Conservation (phyloP, 2,888 invertebrate genomes). For the Idaea straminata region DNA sequence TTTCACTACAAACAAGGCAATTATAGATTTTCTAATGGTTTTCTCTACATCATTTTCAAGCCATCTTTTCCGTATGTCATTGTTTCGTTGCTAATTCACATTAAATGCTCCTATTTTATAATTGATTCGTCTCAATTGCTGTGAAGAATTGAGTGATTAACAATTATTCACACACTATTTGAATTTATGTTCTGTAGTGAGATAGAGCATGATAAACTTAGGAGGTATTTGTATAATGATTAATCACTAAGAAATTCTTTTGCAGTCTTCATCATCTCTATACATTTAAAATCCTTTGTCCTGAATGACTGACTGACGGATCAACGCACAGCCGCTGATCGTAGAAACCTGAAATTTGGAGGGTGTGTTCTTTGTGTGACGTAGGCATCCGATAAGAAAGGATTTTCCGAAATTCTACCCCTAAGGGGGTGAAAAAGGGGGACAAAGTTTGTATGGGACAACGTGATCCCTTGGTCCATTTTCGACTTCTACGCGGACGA, state of each 20-base stretch:
- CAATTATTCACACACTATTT: conserved; percentile 20
- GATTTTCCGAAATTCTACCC: too few species aligned
- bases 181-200: conserved; percentile 12
- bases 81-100: conserved; percentile 21
- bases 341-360: too few species aligned
- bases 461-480: too few species aligned
- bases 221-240: background rate
- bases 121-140: conserved; percentile 22
- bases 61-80: conserved; percentile 18
- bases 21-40: conserved; percentile 21
- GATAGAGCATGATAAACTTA: background rate
- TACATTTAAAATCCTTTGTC: too few species aligned
- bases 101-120: conserved; percentile 22
- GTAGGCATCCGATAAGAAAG: too few species aligned
- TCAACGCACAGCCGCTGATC: too few species aligned
- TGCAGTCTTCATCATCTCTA: background rate
- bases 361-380: too few species aligned
- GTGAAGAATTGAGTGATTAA: conserved; percentile 14
- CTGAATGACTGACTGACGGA: too few species aligned
- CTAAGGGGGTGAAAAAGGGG: too few species aligned
- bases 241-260: conserved; percentile 7
- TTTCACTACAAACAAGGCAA: conserved; percentile 19
- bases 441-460: too few species aligned
- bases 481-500: too few species aligned
- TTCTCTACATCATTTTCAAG: conserved; percentile 8